Evolutionary conservation across 1,140 invertebrate genomes (phyloP).

Genomic region (Hycleus cichorii): DNA sequence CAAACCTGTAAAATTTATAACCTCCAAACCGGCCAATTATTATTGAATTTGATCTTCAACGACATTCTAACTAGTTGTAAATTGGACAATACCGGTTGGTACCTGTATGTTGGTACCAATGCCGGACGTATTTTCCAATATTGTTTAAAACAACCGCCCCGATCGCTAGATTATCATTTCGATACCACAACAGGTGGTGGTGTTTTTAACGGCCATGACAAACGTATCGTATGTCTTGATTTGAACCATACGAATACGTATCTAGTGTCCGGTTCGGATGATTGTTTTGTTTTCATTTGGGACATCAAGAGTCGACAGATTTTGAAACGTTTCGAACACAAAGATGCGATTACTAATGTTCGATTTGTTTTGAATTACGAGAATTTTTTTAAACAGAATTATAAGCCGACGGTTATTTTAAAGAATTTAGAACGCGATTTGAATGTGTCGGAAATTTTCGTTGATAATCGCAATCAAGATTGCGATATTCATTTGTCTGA

Average conservation of each 20-base stretch:
- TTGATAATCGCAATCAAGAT: constrained; percentile 17
- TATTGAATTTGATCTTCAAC: constrained; percentile 69
- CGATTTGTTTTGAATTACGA: constrained; percentile 29
- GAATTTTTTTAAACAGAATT: constrained; percentile 29
- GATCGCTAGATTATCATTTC: constrained; percentile 58
- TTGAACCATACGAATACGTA: constrained; percentile 59
- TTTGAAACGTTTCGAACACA: constrained; percentile 59
- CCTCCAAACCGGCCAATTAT: constrained; percentile 53
- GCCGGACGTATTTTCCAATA: constrained; percentile 64
- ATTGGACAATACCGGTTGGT: constrained; percentile 62
- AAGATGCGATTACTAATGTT: constrained; percentile 63
- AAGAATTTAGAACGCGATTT: constrained; percentile 28
- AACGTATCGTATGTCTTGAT: constrained; percentile 60
- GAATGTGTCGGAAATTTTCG: constrained; percentile 22
- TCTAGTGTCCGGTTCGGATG: constrained; percentile 67
- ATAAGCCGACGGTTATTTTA: constrained; percentile 25
- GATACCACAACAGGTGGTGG: constrained; percentile 36
- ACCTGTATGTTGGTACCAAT: constrained; percentile 63
- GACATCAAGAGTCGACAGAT: constrained; percentile 67
- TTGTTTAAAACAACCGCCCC: constrained; percentile 56
- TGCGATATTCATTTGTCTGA: constrained; percentile 25
- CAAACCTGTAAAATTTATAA: constrained; percentile 77
- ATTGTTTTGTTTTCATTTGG: constrained; percentile 70
- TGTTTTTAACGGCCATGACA: constrained; percentile 57
- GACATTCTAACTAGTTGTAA: constrained; percentile 57